Conservation (phyloP, 2,113 vertebrate species). For the Tachycineta bicolor region DNA sequence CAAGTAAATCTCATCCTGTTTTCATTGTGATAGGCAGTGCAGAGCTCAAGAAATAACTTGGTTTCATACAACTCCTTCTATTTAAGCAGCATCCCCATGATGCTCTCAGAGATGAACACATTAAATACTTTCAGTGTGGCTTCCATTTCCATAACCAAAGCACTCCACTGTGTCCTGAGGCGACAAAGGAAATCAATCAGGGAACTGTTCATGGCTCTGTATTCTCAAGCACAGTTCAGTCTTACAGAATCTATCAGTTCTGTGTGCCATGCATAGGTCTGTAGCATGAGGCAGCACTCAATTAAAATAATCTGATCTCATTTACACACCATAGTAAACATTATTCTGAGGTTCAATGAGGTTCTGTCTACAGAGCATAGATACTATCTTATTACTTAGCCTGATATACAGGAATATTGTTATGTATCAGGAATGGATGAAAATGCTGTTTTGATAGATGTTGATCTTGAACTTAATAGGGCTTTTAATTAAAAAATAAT, state of each 20-base stretch:
- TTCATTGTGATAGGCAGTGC: neutral
- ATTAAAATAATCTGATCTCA: neutral
- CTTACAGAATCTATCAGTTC: neutral
- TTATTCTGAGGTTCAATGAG: neutral
- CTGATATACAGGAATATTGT: neutral
- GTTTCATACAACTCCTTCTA: neutral
- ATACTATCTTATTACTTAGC: neutral
- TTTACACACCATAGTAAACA: neutral
- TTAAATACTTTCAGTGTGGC: neutral
- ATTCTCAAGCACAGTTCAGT: neutral
- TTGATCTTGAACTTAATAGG: neutral
- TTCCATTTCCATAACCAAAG: neutral
- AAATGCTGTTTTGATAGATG: neutral
- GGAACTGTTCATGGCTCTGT: neutral
- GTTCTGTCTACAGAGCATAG: neutral
- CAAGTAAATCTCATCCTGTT: neutral
- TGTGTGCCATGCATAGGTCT: neutral
- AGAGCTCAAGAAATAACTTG: neutral
- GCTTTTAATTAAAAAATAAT: neutral
- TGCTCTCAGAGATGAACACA: neutral
- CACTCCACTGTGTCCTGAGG: neutral
- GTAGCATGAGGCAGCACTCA: neutral
- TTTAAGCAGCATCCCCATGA: neutral
- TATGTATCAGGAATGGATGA: neutral
- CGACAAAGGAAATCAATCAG: neutral